phyloP scores from a whole-genome alignment of 2,888 invertebrate genomes.

The Thecocarcelia acutangulata region DNA sequence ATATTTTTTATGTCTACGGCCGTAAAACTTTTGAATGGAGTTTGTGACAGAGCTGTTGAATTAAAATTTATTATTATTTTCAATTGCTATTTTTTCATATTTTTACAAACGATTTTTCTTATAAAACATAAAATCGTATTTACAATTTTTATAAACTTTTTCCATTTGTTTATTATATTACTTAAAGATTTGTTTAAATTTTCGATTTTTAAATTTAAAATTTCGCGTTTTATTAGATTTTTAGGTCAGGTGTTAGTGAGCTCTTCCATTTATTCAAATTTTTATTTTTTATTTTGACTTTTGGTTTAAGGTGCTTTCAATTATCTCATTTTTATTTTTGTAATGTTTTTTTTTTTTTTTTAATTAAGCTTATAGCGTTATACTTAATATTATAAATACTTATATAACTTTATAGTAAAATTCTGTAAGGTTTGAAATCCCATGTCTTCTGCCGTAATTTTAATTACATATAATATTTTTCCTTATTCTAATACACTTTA shows the following conservation, averaged over 20 bases:
- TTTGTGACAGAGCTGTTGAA: no score
- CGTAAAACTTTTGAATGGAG: no score
- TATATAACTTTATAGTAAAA: conserved; percentile 30
- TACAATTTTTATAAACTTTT: neutral
- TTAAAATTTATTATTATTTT: no score
- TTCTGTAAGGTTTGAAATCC: conserved; percentile 36
- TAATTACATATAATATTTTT: conserved; percentile 71
- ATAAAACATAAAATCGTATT: no score
- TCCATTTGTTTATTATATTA: neutral
- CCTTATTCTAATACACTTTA: conserved; percentile 52
- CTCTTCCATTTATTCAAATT: conserved; percentile 7
- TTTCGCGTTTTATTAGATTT: neutral
- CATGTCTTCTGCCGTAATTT: conserved; percentile 78
- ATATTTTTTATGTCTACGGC: no score
- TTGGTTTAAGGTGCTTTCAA: conserved; percentile 64
- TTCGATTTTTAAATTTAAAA: neutral
- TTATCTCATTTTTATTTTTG: conserved; percentile 12
- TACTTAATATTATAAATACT: conserved; percentile 59
- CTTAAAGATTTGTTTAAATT: neutral
- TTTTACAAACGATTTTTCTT: no score
- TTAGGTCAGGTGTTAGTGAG: neutral
- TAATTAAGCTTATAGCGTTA: conserved; percentile 30
- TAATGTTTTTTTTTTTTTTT: conserved; percentile 24
- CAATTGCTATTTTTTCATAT: no score
- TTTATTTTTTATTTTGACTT: conserved; percentile 40